Evolutionary conservation across 2,113 vertebrate genomes (phyloP), one percentile per base, ranked within the genome.

Genomic region (Acanthisitta chloris): DNA sequence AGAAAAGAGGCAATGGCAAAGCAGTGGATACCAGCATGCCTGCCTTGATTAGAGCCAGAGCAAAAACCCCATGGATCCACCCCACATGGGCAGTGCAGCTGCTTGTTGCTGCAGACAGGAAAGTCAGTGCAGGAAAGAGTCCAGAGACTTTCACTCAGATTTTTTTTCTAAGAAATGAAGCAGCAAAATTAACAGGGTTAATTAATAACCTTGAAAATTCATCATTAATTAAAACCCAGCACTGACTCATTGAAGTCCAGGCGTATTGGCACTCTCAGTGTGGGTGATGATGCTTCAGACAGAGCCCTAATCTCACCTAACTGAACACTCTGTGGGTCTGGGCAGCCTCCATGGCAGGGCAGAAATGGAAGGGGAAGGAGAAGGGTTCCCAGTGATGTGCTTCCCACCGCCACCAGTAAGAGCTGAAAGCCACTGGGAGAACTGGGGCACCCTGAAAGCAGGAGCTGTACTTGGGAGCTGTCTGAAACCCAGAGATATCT

Each of bases 141-240:
- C 34, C 40, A 79, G 65, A 95, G 46, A 54, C 8, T 62, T 85
- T 59, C 25, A 59, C 65, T 90, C 34, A 38, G 38, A 49, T 80
- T 87, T 88, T 76, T 23, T 66, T 42, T 55, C 73, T 49, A 77
- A 73, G 69, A 66, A 81, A 43, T 1, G 2, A n/a, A 80, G 74
- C 17, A 49, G n/a, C 1, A 2, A 92, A 90, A 72, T 86, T 83
- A 83, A 45, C 42, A 80, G 26, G 48, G 52, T 74, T 86, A 77
- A 96, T 92, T 74, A 93, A 84, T 86, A 90, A 81, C 34, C 55
- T 61, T 76, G 51, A 55, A 88, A 83, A 81, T 48, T 43, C 46
- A 49, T 62, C 14, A 78, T 86, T 90, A 64, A 83, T 90, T 95
- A 90, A 65, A 85, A 92, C 2, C 6, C 46, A 40, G 38, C 48